Percentiles rank a stretch among this genome's conserved stretches.
These are phyloP conservation scores for Lordiphosa fenestrarum DNA, from an alignment of 2,888 invertebrate genomes.

Conservation along the genomic window DNA sequence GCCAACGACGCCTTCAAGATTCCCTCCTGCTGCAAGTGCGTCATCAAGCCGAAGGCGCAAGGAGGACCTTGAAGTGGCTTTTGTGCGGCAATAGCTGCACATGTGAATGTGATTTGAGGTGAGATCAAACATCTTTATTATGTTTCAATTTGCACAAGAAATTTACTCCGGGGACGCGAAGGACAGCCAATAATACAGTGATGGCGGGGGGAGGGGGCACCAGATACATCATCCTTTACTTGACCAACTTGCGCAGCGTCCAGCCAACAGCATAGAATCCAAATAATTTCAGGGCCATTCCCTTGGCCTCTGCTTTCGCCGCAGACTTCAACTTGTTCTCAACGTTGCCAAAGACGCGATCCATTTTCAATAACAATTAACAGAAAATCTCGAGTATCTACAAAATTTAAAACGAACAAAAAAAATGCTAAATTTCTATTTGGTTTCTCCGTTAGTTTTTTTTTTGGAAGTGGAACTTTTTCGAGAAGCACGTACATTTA, in stretches of 20 bases:
- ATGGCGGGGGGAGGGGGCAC: background rate
- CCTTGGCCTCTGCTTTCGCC: conserved; percentile 44
- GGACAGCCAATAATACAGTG: background rate
- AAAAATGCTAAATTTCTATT: background rate
- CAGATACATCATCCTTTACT: conserved; percentile 23
- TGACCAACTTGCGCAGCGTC: conserved; percentile 57
- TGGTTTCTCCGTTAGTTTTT: too few species aligned
- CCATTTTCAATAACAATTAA: conserved; percentile 33
- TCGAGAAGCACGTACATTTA: too few species aligned
- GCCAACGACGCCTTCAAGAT: conserved; percentile 82
- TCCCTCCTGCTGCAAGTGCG: conserved; percentile 89
- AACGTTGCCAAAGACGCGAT: conserved; percentile 45
- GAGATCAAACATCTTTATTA: conserved; percentile 21
- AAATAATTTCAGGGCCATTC: conserved; percentile 54
- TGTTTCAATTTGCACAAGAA: conserved; percentile 14
- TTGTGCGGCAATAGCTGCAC: conserved; percentile 7
- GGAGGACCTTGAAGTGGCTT: conserved; percentile 40
- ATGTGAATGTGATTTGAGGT: conserved; percentile 61
- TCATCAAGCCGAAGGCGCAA: conserved; percentile 50
- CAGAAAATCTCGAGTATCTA: background rate
- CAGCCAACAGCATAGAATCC: conserved; percentile 64
- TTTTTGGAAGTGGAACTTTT: too few species aligned
- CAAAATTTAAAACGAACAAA: background rate
- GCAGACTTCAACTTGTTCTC: conserved; percentile 29
- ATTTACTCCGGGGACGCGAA: conserved; percentile 10